Conservation (phyloP, 2,113 vertebrate genomes). For the Gavialis gangeticus region DNA sequence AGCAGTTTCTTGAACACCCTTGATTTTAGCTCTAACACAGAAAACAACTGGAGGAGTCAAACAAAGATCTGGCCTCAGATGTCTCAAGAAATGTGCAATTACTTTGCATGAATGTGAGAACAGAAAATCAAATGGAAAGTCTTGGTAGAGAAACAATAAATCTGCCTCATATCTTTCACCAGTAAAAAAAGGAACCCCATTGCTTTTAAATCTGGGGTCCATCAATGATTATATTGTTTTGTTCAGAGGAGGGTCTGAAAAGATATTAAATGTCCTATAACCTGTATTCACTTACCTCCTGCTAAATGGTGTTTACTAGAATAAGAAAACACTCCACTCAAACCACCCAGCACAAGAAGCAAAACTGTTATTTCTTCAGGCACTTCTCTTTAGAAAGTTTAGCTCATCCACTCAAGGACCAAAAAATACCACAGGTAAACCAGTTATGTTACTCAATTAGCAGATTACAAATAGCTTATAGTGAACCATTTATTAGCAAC, state of each 20-base stretch:
- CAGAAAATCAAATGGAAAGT: background rate
- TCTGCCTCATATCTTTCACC: background rate
- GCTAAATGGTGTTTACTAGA: background rate
- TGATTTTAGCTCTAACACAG: background rate
- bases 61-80: background rate
- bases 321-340: background rate
- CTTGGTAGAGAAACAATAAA: background rate
- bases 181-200: background rate
- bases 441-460: background rate
- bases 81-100: background rate
- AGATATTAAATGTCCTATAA: background rate
- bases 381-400: background rate
- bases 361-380: slow-evolving; percentile 11
- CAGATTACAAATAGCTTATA: slow-evolving; percentile 28
- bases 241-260: background rate
- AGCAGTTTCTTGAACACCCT: background rate
- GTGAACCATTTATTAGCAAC: background rate
- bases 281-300: background rate
- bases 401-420: background rate
- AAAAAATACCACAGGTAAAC: background rate
- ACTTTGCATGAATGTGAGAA: background rate
- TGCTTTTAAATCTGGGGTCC: background rate
- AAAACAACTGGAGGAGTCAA: background rate
- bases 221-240: background rate
- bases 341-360: background rate